phyloP scores from a whole-genome alignment of 2,888 invertebrate genomes.

The Melanostoma scalare region DNA sequence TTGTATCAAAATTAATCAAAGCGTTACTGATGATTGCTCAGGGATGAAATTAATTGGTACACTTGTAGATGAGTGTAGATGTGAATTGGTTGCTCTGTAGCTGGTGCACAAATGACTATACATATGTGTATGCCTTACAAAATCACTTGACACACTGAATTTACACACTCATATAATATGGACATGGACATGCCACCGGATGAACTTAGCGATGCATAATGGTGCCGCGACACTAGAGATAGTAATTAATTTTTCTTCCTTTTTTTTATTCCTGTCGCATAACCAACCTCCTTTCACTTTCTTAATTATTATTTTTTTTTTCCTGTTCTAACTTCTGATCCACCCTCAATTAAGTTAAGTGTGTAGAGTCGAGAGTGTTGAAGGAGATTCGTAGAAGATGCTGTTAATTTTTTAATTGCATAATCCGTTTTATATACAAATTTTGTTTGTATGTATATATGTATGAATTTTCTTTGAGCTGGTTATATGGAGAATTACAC shows the following conservation, averaged over 20 bases:
- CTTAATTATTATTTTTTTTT: slow-evolving; percentile 10
- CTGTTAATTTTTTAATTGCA: slow-evolving; percentile 57
- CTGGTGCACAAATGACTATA: too few species aligned
- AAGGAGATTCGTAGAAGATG: slow-evolving; percentile 42
- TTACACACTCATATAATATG: slow-evolving; percentile 14
- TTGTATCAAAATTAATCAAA: slow-evolving; percentile 48
- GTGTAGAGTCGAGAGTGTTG: slow-evolving; percentile 7
- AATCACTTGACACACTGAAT: slow-evolving; percentile 13
- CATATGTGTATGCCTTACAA: too few species aligned
- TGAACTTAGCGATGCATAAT: slow-evolving; percentile 29
- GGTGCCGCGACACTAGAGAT: slow-evolving; percentile 24
- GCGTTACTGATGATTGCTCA: slow-evolving; percentile 36
- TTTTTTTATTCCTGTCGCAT: not conserved
- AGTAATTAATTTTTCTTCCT: slow-evolving; percentile 33
- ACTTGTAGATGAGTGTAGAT: not conserved
- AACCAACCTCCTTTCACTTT: slow-evolving; percentile 11
- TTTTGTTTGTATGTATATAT: slow-evolving; percentile 34
- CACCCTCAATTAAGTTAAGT: slow-evolving; percentile 49
- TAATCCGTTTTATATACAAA: slow-evolving; percentile 56
- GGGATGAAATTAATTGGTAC: slow-evolving; percentile 44
- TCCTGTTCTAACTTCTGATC: slow-evolving; percentile 30
- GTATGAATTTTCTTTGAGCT: slow-evolving; percentile 19
- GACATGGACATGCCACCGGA: not conserved
- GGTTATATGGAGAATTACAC: slow-evolving; percentile 9
- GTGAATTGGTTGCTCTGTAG: not conserved